Percentiles rank a stretch among this genome's conserved stretches.
phyloP scores from a whole-genome alignment of 2,113 vertebrate species.

The Hiodon alosoides region DNA sequence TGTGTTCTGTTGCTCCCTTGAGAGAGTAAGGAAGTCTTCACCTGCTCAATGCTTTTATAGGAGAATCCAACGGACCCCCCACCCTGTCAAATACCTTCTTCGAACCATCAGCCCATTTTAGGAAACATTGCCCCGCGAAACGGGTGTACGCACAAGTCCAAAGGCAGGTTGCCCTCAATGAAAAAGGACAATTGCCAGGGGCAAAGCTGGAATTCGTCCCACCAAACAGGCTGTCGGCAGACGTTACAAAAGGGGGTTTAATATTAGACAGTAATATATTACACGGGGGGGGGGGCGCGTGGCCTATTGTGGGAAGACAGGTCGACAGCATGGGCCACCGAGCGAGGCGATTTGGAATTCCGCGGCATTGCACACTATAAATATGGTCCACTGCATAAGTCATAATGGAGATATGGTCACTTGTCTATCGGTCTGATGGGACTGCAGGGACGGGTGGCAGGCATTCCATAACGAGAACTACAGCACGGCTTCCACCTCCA shows the following conservation, averaged over 20 bases:
- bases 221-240: constrained; percentile 22
- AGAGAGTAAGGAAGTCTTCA: constrained; percentile 28
- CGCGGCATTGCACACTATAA: constrained; percentile 27
- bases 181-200: constrained; percentile 16
- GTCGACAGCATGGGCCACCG: background rate
- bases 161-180: constrained; percentile 41
- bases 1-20: constrained; percentile 24
- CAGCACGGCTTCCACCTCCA: background rate
- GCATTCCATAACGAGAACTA: constrained; percentile 17
- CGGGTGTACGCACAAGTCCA: constrained; percentile 18
- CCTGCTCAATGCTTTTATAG: constrained; percentile 34
- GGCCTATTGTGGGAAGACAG: constrained; percentile 19
- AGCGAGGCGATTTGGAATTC: constrained; percentile 18
- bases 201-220: constrained; percentile 22
- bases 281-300: background rate
- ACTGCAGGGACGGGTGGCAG: constrained; percentile 7
- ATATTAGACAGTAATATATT: constrained; percentile 40
- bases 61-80: background rate
- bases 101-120: constrained; percentile 33
- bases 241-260: constrained; percentile 30
- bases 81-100: constrained; percentile 11
- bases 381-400: constrained; percentile 27
- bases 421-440: constrained; percentile 16
- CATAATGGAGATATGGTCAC: constrained; percentile 29
- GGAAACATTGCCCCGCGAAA: constrained; percentile 23